Conservation (phyloP, 2,888 invertebrate genomes). For the Melanargia galathea region DNA sequence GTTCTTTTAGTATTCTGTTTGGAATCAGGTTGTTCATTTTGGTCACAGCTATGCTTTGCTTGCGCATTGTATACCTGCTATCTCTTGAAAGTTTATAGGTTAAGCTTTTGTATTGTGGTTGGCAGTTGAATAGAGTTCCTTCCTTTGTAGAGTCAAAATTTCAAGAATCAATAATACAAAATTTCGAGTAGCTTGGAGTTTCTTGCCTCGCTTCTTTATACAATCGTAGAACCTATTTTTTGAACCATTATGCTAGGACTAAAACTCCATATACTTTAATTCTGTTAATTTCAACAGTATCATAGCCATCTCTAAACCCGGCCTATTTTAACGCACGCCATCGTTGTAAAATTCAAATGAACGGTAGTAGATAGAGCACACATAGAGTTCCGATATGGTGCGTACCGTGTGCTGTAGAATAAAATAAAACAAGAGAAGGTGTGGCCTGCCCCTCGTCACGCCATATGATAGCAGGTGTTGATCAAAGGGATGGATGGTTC, state of each 20-base stretch:
- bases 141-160: too few relatives aligned
- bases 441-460: slow-evolving; percentile 30
- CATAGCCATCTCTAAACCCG: background rate
- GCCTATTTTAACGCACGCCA: slow-evolving; percentile 24
- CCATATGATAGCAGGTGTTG: slow-evolving; percentile 28
- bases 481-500: background rate
- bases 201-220: too few relatives aligned
- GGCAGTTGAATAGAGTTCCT: too few relatives aligned
- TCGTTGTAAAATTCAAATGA: slow-evolving; percentile 28
- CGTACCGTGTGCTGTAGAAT: slow-evolving; percentile 21
- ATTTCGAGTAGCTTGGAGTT: too few relatives aligned
- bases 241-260: background rate
- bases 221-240: too few relatives aligned
- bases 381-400: slow-evolving; percentile 20
- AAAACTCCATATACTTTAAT: background rate
- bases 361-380: slow-evolving; percentile 22
- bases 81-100: too few relatives aligned
- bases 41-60: too few relatives aligned
- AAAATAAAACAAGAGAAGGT: slow-evolving; percentile 25
- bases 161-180: too few relatives aligned
- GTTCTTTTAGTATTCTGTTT: too few relatives aligned
- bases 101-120: too few relatives aligned
- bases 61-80: too few relatives aligned
- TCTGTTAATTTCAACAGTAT: background rate
- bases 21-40: too few relatives aligned